These are phyloP conservation scores for Sweltsa coloradensis DNA, from an alignment of 1,140 invertebrate genomes.

Conservation along the genomic window DNA sequence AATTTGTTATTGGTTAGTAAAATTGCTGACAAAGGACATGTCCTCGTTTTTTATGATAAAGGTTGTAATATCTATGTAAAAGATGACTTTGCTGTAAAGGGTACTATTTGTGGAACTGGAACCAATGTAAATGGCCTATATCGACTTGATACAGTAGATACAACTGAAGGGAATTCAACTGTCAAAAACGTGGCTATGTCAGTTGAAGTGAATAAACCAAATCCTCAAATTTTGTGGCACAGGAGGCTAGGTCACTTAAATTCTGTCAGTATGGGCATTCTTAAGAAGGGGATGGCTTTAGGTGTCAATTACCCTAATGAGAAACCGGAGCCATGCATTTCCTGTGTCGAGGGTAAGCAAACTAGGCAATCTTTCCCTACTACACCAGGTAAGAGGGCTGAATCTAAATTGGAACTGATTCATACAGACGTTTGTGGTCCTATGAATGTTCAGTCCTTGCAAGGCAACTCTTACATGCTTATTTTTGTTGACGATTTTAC, in stretches of 20 bases:
- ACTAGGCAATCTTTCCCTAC: background rate
- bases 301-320: constrained; percentile 2
- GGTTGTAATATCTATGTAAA: background rate
- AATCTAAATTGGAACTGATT: no score
- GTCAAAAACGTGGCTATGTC: no score
- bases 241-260: background rate
- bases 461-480: no score
- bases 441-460: no score
- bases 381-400: constrained; percentile 6
- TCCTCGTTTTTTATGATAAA: constrained; percentile 5
- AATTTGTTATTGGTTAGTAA: constrained; percentile 11
- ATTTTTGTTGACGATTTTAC: no score
- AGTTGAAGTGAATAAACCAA: no score
- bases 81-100: background rate
- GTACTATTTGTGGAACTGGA: background rate
- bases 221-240: constrained; percentile 1
- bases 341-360: constrained; percentile 3
- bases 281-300: background rate
- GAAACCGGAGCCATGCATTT: background rate
- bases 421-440: no score
- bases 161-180: no score
- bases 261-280: background rate
- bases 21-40: constrained; percentile 6
- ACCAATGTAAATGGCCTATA: background rate
- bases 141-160: no score